Evolutionary conservation across 1,140 invertebrate genomes (phyloP).

Genomic region (Brachystomella parvula): DNA sequence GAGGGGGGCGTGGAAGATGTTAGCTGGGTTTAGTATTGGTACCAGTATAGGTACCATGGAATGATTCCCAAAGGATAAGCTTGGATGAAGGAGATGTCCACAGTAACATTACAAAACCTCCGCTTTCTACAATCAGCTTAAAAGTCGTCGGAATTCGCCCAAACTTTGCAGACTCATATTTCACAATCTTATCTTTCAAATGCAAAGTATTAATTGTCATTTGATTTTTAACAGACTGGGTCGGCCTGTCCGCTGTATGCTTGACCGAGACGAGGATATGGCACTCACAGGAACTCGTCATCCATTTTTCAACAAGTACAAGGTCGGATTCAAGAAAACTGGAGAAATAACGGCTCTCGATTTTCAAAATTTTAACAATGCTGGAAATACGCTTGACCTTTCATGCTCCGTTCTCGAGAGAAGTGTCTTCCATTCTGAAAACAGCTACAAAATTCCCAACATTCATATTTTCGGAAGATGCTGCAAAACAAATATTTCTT

Average conservation of each 20-base stretch:
- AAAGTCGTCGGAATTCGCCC: too few species aligned
- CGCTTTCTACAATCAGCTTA: too few species aligned
- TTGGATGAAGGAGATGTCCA: too few species aligned
- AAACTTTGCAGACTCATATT: too few species aligned
- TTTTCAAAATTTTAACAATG: constrained; percentile 71
- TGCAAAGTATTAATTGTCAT: too few species aligned
- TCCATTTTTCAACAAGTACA: constrained; percentile 80
- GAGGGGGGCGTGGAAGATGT: too few species aligned
- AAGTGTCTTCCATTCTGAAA: constrained; percentile 70
- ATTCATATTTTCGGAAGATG: constrained; percentile 56
- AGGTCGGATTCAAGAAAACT: constrained; percentile 65
- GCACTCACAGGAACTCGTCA: constrained; percentile 74
- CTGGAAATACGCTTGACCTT: constrained; percentile 74
- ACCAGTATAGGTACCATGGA: too few species aligned
- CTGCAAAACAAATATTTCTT: constrained; percentile 77
- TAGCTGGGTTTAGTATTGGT: too few species aligned
- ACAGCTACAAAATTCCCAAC: constrained; percentile 66
- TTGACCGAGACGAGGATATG: constrained; percentile 94
- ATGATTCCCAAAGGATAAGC: too few species aligned
- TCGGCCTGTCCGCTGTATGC: constrained; percentile 73
- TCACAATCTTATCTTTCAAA: too few species aligned
- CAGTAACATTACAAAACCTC: too few species aligned
- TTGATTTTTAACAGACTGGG: constrained; percentile 54
- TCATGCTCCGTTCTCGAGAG: constrained; percentile 64
- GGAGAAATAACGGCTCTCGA: constrained; percentile 65